Evolutionary conservation across 1,140 invertebrate genomes (phyloP).

Genomic region (Heliconius himera): DNA sequence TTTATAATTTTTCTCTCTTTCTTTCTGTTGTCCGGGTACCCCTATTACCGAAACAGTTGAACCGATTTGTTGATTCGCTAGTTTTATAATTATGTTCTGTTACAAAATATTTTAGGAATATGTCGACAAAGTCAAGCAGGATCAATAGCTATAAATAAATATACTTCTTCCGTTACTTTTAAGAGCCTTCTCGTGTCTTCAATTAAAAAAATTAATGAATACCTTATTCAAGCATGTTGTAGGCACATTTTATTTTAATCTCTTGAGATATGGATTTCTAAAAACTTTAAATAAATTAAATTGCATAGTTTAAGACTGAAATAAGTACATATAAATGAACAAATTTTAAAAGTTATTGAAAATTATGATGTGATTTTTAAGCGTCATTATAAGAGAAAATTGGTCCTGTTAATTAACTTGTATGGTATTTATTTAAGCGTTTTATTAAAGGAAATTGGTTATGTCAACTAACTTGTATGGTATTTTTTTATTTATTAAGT

Average conservation of each 20-base stretch:
- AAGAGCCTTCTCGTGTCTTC: slow-evolving; percentile 1
- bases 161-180: neutral
- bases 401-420: no score
- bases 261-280: neutral
- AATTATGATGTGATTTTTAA: no score
- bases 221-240: neutral
- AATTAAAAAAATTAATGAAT: neutral
- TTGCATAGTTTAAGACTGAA: neutral
- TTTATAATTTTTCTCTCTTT: fast-evolving
- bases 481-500: no score
- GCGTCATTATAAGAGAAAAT: no score
- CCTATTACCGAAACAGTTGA: no score
- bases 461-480: no score
- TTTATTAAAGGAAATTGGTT: no score
- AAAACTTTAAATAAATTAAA: neutral
- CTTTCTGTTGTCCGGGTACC: no score
- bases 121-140: neutral
- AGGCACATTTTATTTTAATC: neutral
- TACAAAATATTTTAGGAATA: no score
- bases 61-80: no score
- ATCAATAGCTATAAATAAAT: neutral
- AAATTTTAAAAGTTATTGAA: neutral
- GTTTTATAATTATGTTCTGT: no score
- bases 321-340: neutral
- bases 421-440: no score